Evolutionary conservation across 1,140 invertebrate species (phyloP).

Genomic region (Oreohelix idahoensis): DNA sequence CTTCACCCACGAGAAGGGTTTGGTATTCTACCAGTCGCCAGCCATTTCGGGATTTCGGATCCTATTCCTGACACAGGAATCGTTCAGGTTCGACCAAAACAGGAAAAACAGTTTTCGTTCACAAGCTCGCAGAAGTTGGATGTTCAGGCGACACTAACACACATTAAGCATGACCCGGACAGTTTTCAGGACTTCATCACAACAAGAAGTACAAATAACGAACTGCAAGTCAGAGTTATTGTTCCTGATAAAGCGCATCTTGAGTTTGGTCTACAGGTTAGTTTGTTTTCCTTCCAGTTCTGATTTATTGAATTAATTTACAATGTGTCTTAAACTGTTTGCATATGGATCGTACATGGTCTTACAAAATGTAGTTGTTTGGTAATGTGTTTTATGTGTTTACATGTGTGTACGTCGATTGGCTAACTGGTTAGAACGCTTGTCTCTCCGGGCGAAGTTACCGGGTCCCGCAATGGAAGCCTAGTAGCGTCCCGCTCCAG

Average conservation of each 20-base stretch:
- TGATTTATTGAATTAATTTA: too few species aligned
- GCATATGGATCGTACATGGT: too few species aligned
- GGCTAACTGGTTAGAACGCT: too few species aligned
- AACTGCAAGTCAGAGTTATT: neutral
- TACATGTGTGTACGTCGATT: too few species aligned
- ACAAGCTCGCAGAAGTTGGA: constrained; percentile 40
- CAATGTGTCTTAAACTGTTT: too few species aligned
- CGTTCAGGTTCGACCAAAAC: constrained; percentile 41
- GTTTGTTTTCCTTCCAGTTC: too few species aligned
- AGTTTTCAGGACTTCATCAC: neutral
- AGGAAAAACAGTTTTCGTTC: constrained; percentile 45
- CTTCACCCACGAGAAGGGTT: constrained; percentile 54
- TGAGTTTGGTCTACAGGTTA: constrained; percentile 24
- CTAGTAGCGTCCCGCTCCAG: too few species aligned
- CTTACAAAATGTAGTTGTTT: too few species aligned
- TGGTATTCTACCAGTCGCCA: constrained; percentile 43
- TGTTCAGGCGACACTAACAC: constrained; percentile 38
- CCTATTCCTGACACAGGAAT: constrained; percentile 43
- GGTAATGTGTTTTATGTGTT: too few species aligned
- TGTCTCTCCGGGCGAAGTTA: too few species aligned
- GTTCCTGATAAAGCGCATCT: constrained; percentile 4
- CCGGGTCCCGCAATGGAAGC: too few species aligned
- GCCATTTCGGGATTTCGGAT: constrained; percentile 40
- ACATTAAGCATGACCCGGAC: constrained; percentile 14
- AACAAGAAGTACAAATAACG: neutral